Percentiles rank a stretch among this genome's conserved stretches.
These are phyloP conservation scores for Scalopus aquaticus DNA, from an alignment of 2,113 vertebrate species.

Conservation along the genomic window DNA sequence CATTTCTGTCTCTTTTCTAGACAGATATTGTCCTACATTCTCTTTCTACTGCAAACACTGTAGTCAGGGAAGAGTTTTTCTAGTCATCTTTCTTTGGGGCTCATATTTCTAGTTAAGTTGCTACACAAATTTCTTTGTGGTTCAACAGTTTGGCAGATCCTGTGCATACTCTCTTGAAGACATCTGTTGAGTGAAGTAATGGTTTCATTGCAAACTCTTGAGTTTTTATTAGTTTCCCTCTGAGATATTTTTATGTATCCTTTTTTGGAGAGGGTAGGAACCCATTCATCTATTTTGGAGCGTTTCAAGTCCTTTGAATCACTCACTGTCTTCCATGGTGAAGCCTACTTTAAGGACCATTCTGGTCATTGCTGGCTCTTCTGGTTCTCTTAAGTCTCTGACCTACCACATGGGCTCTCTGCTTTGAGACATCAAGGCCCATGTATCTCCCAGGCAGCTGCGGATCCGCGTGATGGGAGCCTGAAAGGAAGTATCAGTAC, in stretches of 20 bases:
- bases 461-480: not conserved
- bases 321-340: not conserved
- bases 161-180: constrained; percentile 41
- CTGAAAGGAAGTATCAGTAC: not conserved
- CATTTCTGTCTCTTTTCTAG: not conserved
- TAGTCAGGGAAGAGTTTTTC: not conserved
- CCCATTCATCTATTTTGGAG: constrained; percentile 37
- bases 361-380: not conserved
- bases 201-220: constrained; percentile 27
- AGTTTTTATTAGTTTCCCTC: constrained; percentile 57
- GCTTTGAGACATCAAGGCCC: not conserved
- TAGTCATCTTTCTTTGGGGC: not conserved
- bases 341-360: not conserved
- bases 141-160: constrained; percentile 38
- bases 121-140: constrained; percentile 34
- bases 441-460: not conserved
- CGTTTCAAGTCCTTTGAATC: constrained; percentile 28
- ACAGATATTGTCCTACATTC: not conserved
- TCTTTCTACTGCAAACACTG: not conserved
- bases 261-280: not conserved
- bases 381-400: not conserved
- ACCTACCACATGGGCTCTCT: not conserved
- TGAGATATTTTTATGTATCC: not conserved
- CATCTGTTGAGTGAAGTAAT: constrained; percentile 61
- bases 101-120: constrained; percentile 53